Evolutionary conservation across 2,797 vertebrate species (phyloP).

Genomic region (Clarias fuscus): DNA sequence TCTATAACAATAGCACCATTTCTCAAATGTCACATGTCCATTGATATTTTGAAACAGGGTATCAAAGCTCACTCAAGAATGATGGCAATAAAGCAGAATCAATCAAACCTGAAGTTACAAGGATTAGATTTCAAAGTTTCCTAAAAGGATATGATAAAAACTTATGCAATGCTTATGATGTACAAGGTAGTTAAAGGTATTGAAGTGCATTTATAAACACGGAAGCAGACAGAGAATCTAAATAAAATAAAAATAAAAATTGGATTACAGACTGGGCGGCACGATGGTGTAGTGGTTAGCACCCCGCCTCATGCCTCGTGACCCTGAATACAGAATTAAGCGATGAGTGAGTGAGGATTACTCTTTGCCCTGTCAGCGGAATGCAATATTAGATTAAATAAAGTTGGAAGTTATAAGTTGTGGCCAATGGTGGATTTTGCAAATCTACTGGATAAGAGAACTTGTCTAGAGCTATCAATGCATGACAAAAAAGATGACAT

Average conservation of each 20-base stretch:
- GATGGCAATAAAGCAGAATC: not conserved
- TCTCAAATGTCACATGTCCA: not conserved
- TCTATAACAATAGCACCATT: not conserved
- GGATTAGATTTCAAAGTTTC: not conserved
- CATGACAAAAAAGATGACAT: not conserved
- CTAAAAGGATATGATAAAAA: conserved; percentile 1
- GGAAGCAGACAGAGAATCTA: not conserved
- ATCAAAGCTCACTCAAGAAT: conserved; percentile 8
- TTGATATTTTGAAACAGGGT: not conserved
- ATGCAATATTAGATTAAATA: not conserved
- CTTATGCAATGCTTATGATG: not conserved
- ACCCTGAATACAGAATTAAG: too few relatives aligned
- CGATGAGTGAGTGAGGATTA: not conserved
- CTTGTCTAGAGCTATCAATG: not conserved
- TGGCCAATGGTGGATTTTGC: not conserved
- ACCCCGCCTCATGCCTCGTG: too few relatives aligned
- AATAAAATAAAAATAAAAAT: too few relatives aligned
- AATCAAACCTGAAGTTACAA: not conserved
- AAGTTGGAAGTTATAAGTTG: not conserved
- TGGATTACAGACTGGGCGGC: too few relatives aligned
- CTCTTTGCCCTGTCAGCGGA: not conserved
- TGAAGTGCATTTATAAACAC: not conserved
- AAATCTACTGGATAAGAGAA: not conserved
- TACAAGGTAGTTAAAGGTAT: not conserved
- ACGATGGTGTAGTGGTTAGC: too few relatives aligned